Percentiles rank a stretch among this genome's conserved stretches.
Conservation (phyloP, 2,888 invertebrate genomes). For the Philopedon plagiatum region DNA sequence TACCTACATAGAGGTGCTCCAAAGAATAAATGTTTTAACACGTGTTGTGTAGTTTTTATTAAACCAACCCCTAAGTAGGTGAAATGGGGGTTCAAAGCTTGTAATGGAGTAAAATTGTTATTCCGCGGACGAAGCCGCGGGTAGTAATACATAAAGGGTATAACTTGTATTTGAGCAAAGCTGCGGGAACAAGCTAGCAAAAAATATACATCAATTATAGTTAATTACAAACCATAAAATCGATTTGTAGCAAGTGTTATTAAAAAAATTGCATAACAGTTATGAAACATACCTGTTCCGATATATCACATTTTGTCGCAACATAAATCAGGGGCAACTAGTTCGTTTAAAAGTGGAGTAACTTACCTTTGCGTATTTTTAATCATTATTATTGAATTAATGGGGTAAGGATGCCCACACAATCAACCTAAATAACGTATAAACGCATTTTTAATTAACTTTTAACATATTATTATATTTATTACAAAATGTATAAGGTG, state of each 20-base stretch:
- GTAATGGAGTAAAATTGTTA: too few species aligned
- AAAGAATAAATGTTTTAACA: too few species aligned
- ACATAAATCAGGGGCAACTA: slow-evolving; percentile 13
- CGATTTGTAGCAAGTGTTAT: not conserved
- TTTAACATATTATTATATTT: not conserved
- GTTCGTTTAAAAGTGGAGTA: slow-evolving; percentile 3
- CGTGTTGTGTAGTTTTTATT: too few species aligned
- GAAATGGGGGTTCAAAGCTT: too few species aligned
- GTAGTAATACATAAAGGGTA: too few species aligned
- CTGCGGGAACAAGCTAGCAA: not conserved
- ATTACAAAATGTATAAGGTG: not conserved
- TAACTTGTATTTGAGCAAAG: too few species aligned
- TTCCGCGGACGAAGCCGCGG: too few species aligned
- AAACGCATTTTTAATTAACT: not conserved
- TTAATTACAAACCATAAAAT: not conserved
- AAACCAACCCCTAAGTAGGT: too few species aligned
- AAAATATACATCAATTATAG: not conserved
- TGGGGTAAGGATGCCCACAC: slow-evolving; percentile 5
- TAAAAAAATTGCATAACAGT: slow-evolving; percentile 1
- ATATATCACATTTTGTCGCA: not conserved
- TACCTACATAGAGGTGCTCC: too few species aligned
- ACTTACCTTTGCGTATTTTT: not conserved
- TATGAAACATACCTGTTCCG: not conserved
- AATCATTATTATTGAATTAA: not conserved
- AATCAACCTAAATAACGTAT: not conserved